phyloP scores from a whole-genome alignment of 2,797 vertebrate genomes.

The Macrochelys suwanniensis region DNA sequence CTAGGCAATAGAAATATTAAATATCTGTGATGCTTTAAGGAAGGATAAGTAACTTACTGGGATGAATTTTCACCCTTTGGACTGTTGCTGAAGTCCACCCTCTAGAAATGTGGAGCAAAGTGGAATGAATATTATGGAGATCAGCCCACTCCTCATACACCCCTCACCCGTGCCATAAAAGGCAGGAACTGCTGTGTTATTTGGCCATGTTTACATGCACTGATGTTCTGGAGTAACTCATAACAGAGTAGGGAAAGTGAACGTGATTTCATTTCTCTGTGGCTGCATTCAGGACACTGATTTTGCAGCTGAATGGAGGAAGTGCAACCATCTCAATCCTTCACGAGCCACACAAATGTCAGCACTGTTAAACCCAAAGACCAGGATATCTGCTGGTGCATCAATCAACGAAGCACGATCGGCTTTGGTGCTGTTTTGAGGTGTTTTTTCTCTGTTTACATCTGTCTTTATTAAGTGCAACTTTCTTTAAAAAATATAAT shows the following conservation, averaged over 20 bases:
- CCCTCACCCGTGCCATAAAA: not conserved
- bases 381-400: not conserved
- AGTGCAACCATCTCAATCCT: not conserved
- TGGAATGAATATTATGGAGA: rapidly evolving
- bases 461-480: not conserved
- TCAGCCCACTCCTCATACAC: not conserved
- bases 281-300: rapidly evolving
- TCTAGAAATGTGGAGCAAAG: rapidly evolving
- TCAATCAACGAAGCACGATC: rapidly evolving
- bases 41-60: not conserved
- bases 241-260: not conserved
- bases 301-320: not conserved
- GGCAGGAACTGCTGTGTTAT: not conserved
- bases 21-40: not conserved
- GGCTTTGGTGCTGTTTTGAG: not conserved
- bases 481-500: not conserved
- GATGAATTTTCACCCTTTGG: not conserved
- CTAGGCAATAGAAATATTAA: not conserved
- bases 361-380: not conserved
- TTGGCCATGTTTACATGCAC: not conserved
- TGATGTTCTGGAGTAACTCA: too few relatives aligned
- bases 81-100: not conserved
- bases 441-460: not conserved
- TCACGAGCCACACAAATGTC: not conserved
- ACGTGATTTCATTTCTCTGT: rapidly evolving